phyloP scores from a whole-genome alignment of 2,888 invertebrate species.

The Epistrophe eligans region DNA sequence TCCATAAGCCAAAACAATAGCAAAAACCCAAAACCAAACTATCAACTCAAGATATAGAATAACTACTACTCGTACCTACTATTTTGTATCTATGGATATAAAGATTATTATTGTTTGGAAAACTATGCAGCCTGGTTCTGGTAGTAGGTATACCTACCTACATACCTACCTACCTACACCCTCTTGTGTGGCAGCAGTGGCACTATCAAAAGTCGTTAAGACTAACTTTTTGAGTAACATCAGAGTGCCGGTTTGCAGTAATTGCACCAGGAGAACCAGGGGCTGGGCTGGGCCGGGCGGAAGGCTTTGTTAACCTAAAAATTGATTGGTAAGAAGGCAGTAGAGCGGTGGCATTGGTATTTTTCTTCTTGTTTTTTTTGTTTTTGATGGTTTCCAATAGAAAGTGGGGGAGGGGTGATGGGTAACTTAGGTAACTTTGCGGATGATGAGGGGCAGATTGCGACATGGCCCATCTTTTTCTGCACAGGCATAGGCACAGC shows the following conservation, averaged over 20 bases:
- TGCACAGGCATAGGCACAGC: conserved; percentile 40
- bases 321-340: conserved; percentile 74
- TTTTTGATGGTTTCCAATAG: conserved; percentile 16
- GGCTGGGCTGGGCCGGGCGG: neutral
- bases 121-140: conserved; percentile 47
- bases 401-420: too few species aligned
- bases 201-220: conserved; percentile 63
- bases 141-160: too few species aligned
- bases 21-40: conserved; percentile 52
- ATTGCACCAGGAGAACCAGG: conserved; percentile 61
- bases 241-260: conserved; percentile 63
- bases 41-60: conserved; percentile 68
- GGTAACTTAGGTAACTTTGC: conserved; percentile 61
- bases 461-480: conserved; percentile 73
- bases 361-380: conserved; percentile 1
- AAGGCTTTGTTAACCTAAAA: conserved; percentile 69
- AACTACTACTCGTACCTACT: neutral
- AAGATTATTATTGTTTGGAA: conserved; percentile 59
- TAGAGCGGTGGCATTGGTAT: conserved; percentile 67
- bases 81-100: conserved; percentile 65
- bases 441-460: conserved; percentile 57
- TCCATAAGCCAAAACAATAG: conserved; percentile 47
- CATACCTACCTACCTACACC: too few species aligned
- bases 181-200: conserved; percentile 37
- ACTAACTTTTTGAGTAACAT: conserved; percentile 64